Conservation (phyloP, 2,888 invertebrate species). For the Leptopilina drosophilae region DNA sequence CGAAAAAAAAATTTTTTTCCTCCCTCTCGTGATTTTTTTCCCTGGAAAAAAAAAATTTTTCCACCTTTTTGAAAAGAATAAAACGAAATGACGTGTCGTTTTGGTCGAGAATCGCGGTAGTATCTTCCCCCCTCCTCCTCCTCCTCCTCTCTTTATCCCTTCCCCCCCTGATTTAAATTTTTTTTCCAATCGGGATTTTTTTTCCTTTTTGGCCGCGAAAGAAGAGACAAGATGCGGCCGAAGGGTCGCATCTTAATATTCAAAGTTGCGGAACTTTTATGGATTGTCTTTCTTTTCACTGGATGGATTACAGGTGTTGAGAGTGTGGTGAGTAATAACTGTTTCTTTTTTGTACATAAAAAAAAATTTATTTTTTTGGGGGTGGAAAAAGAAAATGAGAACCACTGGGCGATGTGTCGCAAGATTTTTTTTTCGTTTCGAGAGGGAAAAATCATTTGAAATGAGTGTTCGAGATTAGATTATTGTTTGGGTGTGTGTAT, state of each 20-base stretch:
- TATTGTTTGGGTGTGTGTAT: not conserved
- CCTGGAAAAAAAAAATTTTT: too few relatives aligned
- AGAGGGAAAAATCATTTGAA: conserved; percentile 25
- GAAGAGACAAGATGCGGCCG: conserved; percentile 28
- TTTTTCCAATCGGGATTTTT: too few relatives aligned
- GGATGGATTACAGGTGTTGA: conserved; percentile 60
- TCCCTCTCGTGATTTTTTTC: too few relatives aligned
- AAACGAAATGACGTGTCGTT: too few relatives aligned
- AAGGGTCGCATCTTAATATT: conserved; percentile 32
- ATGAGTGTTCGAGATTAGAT: conserved; percentile 22
- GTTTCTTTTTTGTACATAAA: not conserved
- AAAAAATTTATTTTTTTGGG: not conserved
- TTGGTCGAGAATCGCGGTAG: too few relatives aligned
- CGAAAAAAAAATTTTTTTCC: too few relatives aligned
- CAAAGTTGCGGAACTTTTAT: conserved; percentile 49
- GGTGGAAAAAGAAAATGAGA: not conserved
- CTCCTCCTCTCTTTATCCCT: too few relatives aligned
- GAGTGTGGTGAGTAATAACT: conserved; percentile 66
- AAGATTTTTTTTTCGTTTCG: not conserved
- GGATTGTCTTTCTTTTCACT: conserved; percentile 50
- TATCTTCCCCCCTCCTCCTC: too few relatives aligned
- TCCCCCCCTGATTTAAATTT: too few relatives aligned
- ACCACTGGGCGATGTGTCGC: conserved; percentile 2
- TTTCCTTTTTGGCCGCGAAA: too few relatives aligned
- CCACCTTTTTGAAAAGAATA: not conserved